Conservation (phyloP, 2,113 vertebrate species). For the Charina bottae region DNA sequence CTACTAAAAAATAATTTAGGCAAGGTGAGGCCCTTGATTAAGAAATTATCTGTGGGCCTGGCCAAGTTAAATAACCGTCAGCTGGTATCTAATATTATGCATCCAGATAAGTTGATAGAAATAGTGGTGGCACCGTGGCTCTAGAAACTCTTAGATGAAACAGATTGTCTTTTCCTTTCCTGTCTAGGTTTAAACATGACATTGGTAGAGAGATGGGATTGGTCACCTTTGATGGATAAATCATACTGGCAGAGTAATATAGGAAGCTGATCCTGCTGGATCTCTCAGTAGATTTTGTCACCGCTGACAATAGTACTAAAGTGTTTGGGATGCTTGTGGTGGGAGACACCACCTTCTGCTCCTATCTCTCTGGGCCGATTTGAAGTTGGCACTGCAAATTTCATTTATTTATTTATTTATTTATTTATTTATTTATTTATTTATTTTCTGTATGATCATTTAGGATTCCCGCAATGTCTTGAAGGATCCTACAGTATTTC, state of each 20-base stretch:
- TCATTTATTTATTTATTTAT: no score
- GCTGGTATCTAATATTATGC: neutral
- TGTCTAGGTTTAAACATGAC: neutral
- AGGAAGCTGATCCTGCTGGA: neutral
- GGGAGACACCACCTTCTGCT: neutral
- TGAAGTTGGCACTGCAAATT: no score
- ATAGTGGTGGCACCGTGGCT: neutral
- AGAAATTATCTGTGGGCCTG: neutral
- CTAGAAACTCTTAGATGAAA: neutral
- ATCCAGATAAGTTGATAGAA: neutral
- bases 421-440: no score
- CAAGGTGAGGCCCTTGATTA: neutral
- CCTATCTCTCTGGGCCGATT: neutral
- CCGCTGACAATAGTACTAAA: neutral
- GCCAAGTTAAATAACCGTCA: neutral
- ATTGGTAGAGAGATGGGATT: neutral
- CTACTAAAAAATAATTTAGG: neutral
- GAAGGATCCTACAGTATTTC: no score
- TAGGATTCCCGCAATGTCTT: no score
- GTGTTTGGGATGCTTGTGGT: neutral
- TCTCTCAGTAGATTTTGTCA: neutral
- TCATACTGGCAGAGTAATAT: neutral
- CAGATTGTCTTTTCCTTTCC: neutral
- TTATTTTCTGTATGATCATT: no score
- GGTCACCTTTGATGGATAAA: neutral